These are phyloP conservation scores for Agonopterix subpropinquella DNA, from an alignment of 2,888 invertebrate species.

Conservation along the genomic window DNA sequence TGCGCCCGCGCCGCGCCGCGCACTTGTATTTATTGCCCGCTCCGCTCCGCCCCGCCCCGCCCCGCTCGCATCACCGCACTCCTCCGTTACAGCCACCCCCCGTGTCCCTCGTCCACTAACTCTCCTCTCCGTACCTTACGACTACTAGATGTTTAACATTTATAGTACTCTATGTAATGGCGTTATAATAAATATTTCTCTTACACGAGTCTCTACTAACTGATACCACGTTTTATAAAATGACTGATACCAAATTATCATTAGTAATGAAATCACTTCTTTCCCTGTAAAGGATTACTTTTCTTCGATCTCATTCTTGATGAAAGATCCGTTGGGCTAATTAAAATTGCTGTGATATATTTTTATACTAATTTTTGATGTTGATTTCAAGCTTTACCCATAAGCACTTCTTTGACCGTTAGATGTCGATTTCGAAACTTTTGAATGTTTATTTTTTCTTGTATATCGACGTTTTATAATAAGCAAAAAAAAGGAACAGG, in stretches of 20 bases:
- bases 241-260: constrained; percentile 3
- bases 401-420: constrained; percentile 39
- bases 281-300: constrained; percentile 14
- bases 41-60: constrained; percentile 12
- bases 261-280: constrained; percentile 10
- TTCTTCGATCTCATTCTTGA: constrained; percentile 20
- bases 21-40: constrained; percentile 6
- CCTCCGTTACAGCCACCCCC: constrained; percentile 21
- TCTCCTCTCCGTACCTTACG: constrained; percentile 6
- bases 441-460: constrained; percentile 24
- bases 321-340: constrained; percentile 49
- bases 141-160: background rate
- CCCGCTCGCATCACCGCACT: constrained; percentile 20
- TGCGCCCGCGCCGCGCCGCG: constrained; percentile 14
- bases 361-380: constrained; percentile 60
- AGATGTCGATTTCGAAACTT: constrained; percentile 41
- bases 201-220: constrained; percentile 13
- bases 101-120: constrained; percentile 18
- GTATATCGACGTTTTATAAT: constrained; percentile 28
- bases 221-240: background rate
- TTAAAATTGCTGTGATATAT: constrained; percentile 72
- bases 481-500: constrained; percentile 30
- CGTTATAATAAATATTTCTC: constrained; percentile 4
- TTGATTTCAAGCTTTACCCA: constrained; percentile 41
- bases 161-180: constrained; percentile 6